These are phyloP conservation scores for Sebastes paucispinis DNA, from an alignment of 2,797 vertebrate genomes.

Conservation along the genomic window DNA sequence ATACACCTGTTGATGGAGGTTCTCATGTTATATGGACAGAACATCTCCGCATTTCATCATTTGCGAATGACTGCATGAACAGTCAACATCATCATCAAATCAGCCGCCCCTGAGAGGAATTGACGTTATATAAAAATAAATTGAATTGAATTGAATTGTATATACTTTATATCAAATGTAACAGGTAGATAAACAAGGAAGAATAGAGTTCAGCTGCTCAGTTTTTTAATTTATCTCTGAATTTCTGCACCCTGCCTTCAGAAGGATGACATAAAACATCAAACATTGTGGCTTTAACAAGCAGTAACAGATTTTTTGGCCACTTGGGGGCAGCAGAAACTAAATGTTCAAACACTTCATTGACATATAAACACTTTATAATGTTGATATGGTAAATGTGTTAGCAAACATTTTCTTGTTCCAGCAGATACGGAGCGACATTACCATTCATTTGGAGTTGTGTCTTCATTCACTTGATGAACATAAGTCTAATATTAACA, in stretches of 20 bases:
- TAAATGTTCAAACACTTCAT: not conserved
- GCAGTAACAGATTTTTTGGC: not conserved
- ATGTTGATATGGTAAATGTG: not conserved
- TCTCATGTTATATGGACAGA: not conserved
- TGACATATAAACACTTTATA: not conserved
- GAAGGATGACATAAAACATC: not conserved
- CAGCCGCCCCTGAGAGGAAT: too few species aligned
- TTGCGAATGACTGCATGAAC: not conserved
- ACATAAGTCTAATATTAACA: not conserved
- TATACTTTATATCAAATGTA: not conserved
- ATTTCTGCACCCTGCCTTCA: not conserved
- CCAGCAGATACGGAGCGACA: not conserved
- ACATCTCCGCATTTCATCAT: slow-evolving; percentile 10
- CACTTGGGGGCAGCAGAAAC: not conserved
- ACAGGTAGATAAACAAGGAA: not conserved
- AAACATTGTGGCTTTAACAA: not conserved
- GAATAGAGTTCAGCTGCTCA: not conserved
- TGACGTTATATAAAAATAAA: too few species aligned
- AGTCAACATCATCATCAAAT: too few species aligned
- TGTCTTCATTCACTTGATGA: not conserved
- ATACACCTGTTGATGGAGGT: slow-evolving; percentile 14
- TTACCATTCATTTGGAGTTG: not conserved
- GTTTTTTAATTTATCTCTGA: not conserved
- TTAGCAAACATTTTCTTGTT: not conserved
- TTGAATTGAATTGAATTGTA: not conserved